Evolutionary conservation across 1,140 invertebrate species (phyloP), one percentile per base, ranked within the genome.

Genomic region (Anastrepha ludens): DNA sequence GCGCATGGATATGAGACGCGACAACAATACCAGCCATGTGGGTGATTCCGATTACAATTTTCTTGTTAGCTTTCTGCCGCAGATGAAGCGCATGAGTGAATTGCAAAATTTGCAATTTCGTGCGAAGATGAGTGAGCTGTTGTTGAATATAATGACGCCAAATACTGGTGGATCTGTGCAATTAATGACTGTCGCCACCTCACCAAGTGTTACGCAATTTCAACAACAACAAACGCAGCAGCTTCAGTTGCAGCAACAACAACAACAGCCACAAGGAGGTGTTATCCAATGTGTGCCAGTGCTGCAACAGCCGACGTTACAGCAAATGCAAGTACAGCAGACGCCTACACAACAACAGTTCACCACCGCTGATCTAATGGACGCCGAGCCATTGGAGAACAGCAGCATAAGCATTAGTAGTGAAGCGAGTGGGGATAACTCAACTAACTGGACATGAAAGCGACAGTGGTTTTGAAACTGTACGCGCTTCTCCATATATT

Each of bases 41-140:
- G 91, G 91, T 74, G 91, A 92, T 67, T 91, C 91, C 0, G 91
- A 92, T 58, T 92, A 92, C 85, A 92, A 92, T 89, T 92, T 91
- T 81, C 89, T 92, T 8, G 90, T 92, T 29, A 92, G 91, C 85
- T 92, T 92, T 74, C 86, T 92, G 89, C 91, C 91, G n/a, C 87
- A 92, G 13, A 92, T 92, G 91, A 92, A 92, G 88, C 90, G 91
- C 88, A 92, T 92, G 91, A 88, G 89, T 62, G 88, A 91, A 64
- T 78, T 91, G 55, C 91, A 92, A 67, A 92, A 92, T 87, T 86
- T 92, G 7, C 88, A 88, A 70, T 92, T 92, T 89, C 90, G 91
- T 55, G 91, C 91, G 87, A 91, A 90, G 85, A 91, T 92, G 91
- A 89, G 91, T 15, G 91, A 92, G 13, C 65, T 92, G n/a, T 86